Percentiles rank a stretch among this genome's conserved stretches.
Conservation (phyloP, 2,797 vertebrate genomes). For the Dryobates pubescens region DNA sequence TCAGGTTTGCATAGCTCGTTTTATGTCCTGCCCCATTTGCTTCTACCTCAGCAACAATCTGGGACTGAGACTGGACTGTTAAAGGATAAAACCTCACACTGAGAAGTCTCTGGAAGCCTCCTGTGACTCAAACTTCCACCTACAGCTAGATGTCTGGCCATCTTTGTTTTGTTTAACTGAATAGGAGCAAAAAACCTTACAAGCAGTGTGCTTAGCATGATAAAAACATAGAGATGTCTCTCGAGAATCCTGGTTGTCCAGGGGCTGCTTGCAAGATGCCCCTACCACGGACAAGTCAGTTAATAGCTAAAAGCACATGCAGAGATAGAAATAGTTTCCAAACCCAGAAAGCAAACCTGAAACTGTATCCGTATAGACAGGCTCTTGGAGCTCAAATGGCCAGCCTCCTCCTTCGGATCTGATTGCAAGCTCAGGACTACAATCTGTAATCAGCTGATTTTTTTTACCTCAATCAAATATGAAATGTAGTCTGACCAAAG, state of each 20-base stretch:
- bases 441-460: neutral
- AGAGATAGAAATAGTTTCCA: neutral
- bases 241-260: neutral
- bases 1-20: neutral
- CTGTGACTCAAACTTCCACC: neutral
- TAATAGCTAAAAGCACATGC: neutral
- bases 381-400: neutral
- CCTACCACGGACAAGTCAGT: neutral
- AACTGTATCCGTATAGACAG: neutral
- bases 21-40: neutral
- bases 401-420: neutral
- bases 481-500: neutral
- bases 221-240: neutral
- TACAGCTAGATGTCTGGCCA: neutral
- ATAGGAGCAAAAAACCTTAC: neutral
- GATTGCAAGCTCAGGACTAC: neutral
- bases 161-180: conserved; percentile 32
- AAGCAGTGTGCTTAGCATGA: neutral
- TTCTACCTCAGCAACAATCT: neutral
- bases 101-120: neutral
- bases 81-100: neutral
- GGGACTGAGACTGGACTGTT: neutral
- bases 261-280: neutral
- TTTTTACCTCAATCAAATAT: neutral
- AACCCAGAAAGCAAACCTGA: neutral